Evolutionary conservation across 2,797 vertebrate genomes (phyloP), one percentile per base, ranked within the genome.

Genomic region (Gymnoscopelus microlampas): DNA sequence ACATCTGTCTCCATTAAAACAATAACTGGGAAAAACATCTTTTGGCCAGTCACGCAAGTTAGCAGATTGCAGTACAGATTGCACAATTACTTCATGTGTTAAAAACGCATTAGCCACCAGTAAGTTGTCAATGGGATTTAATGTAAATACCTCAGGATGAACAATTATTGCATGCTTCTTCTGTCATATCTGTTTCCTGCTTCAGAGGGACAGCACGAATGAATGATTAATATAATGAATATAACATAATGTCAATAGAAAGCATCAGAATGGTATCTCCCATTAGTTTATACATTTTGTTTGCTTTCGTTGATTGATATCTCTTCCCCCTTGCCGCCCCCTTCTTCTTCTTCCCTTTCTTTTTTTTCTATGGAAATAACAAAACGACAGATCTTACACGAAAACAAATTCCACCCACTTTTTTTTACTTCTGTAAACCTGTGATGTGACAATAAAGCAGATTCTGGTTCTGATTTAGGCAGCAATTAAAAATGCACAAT

Each of bases 1-100:
- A 62, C 80, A 90, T 86, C 80, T 87, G 74, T 89, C 77, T 85
- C 88, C 70, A 90, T 91, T 83, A 85, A 84, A 83, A 75, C 70
- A 78, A 63, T 66, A 77, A 73, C 61, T 55, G 61, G 75, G 58
- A 74, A 68, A 68, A 58, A 60, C 66, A 81, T 68, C 58, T 78
- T 77, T 84, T 85, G 72, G 73, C 81, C 63, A 82, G 70, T 70
- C 73, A 77, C 79, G 81, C 76, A 47, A 81, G 72, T 54, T 81
- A 84, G 48, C 72, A 90, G 81, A 91, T 89, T 89, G 61, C 71
- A 73, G 79, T 66, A 74, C 83, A 87, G 67, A 78, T 76, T 70
- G 81, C 71, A 77, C 81, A 70, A 81, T 87, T 89, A 91, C 69
- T 91, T 87, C 84, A 54, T 74, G 60, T 87, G 77, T 80, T 86